Evolutionary conservation across 1,140 invertebrate genomes (phyloP), one percentile per base, ranked within the genome.

Genomic region (Trichonephila clavata): DNA sequence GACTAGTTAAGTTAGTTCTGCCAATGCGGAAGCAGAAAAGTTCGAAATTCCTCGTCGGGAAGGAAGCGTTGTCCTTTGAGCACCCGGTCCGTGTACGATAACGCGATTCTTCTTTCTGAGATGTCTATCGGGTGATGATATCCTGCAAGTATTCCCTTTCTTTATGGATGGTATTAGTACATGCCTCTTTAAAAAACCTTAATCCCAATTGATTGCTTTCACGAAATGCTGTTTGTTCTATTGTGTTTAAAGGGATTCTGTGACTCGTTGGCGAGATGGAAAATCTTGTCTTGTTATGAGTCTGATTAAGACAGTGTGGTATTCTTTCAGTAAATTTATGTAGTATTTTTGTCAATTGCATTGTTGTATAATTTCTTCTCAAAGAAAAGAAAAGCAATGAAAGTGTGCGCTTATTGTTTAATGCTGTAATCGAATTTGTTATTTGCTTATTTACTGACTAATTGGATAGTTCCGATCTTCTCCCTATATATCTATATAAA

Each of bases 21-120:
- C 71, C 71, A 77, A 77, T 77, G 71, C 71, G 71, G 71, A 77
- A 77, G 71, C 71, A 77, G 13, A 16, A 77, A 20, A 18, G 18
- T 18, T 18, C 27, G 27, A 16, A 77, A 77, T 77, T 68, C 65
- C 4, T 24, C 39, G 24, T 24, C 24, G 13, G 4, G 18, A 16
- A 39, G 2, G 27, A 32, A 5, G 13, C 32, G 71, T 18, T 77
- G 71, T 77, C 71, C 71, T 77, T 39, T 77, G 24, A 13, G 32
- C 14, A 16, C 24, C 71, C 61, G 18, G 3, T 27, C 32, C 32
- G 24, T 24, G 18, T 18, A 18, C 71, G 1, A 39, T 77, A 77
- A 77, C 32, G 71, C 71, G 71, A 77, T 77, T 77, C 16, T 27
- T 18, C 16, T 27, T 18, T 39, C 16, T 32, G 32, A 16, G 32